Evolutionary conservation across 2,797 vertebrate species (phyloP).

Genomic region (Rhinoraja longicauda): DNA sequence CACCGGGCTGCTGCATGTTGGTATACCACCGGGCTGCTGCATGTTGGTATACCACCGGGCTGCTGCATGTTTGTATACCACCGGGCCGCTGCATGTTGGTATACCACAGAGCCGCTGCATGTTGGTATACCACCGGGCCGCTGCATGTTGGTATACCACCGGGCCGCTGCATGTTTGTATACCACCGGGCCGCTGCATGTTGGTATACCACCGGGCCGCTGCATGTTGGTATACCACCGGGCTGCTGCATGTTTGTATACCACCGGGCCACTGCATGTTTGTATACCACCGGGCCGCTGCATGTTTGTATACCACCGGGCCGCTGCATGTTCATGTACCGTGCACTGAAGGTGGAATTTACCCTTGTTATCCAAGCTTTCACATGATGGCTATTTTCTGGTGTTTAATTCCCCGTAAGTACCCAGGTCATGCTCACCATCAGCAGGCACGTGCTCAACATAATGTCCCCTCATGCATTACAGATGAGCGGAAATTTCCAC

Average conservation of each 20-base stretch:
- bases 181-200: too few relatives aligned
- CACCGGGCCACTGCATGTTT: too few relatives aligned
- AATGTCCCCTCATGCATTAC: slow-evolving; percentile 15
- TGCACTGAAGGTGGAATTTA: neutral
- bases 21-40: neutral
- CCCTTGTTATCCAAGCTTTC: neutral
- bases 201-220: neutral
- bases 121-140: neutral
- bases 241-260: neutral
- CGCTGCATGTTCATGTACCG: neutral
- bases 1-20: neutral
- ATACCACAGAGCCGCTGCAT: neutral
- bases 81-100: neutral
- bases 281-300: neutral
- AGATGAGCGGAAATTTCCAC: slow-evolving; percentile 19
- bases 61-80: neutral
- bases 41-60: neutral
- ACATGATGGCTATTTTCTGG: neutral
- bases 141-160: neutral
- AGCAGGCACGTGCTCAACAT: neutral
- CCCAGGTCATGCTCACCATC: neutral
- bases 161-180: neutral
- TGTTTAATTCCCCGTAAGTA: neutral
- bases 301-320: neutral
- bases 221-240: neutral